Conservation (phyloP, 2,113 vertebrate species). For the Naja naja region DNA sequence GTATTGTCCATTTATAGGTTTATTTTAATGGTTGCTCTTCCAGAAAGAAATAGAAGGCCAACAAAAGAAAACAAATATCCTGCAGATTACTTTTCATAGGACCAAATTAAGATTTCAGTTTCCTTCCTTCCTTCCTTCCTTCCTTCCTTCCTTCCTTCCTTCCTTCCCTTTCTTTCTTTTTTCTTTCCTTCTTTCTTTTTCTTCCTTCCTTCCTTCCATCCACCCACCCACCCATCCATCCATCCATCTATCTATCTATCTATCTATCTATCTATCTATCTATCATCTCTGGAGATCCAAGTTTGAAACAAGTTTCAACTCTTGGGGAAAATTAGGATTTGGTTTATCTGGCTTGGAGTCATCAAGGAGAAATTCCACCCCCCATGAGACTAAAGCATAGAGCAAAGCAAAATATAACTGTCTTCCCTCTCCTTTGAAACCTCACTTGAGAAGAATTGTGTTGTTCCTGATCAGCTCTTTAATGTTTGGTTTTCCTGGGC, state of each 20-base stretch:
- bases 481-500: background rate
- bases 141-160: too few relatives aligned
- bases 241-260: too few relatives aligned
- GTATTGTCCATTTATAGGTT: background rate
- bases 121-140: too few relatives aligned
- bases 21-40: background rate
- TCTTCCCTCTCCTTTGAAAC: background rate
- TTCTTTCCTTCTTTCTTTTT: too few relatives aligned
- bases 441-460: background rate
- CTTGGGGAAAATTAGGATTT: background rate
- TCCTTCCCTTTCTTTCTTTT: rapidly evolving
- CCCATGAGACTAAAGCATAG: background rate
- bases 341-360: background rate
- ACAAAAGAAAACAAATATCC: background rate
- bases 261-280: too few relatives aligned
- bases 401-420: background rate
- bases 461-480: background rate
- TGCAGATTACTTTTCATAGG: background rate
- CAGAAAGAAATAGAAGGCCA: background rate
- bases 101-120: background rate
- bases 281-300: background rate
- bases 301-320: background rate
- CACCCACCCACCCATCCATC: too few relatives aligned
- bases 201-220: too few relatives aligned
- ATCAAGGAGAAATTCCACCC: background rate